phyloP scores from a whole-genome alignment of 1,140 invertebrate genomes.

The Bombus affinis region DNA sequence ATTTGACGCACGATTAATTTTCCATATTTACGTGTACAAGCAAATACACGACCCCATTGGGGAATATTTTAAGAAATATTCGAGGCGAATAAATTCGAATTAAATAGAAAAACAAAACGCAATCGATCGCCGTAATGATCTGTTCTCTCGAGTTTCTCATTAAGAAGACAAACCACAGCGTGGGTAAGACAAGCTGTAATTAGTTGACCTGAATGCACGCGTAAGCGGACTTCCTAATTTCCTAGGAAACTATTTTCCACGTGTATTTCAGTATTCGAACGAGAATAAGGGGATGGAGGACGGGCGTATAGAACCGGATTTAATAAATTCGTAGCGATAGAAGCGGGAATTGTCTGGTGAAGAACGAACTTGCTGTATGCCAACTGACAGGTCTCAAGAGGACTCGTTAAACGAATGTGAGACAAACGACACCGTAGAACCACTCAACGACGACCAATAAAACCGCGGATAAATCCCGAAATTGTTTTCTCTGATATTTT shows the following conservation, averaged over 20 bases:
- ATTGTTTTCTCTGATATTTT: constrained; percentile 22
- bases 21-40: no score
- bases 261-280: no score
- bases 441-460: background rate
- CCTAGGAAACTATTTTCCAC: background rate
- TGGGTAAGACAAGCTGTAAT: background rate
- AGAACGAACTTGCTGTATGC: background rate
- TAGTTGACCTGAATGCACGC: constrained; percentile 8
- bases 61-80: no score
- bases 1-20: no score
- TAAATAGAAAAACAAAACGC: background rate
- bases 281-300: background rate
- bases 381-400: background rate
- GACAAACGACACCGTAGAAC: background rate
- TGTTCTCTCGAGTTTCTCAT: background rate
- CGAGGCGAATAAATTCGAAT: background rate
- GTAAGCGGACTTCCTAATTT: no score
- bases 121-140: background rate
- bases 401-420: background rate
- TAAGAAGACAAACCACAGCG: background rate
- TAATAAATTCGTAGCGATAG: constrained; percentile 21
- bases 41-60: no score
- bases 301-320: background rate
- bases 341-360: background rate
- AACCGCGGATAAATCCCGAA: background rate